Evolutionary conservation across 2,888 invertebrate genomes (phyloP), one percentile per base, ranked within the genome.

Genomic region (Abscondita cerata): DNA sequence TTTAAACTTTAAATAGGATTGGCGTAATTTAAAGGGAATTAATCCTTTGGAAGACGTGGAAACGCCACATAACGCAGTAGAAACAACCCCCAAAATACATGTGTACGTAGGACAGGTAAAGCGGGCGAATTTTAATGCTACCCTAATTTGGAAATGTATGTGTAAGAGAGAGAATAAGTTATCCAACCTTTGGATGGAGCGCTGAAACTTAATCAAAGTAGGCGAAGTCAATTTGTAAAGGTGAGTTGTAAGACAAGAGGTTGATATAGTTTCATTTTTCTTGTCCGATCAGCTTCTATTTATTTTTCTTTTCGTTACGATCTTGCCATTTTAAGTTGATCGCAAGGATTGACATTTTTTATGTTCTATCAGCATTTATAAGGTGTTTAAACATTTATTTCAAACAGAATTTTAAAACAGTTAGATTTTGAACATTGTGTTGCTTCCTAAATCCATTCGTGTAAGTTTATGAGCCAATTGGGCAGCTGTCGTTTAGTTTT

Each of bases 1-100:
- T 52, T 58, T 52, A 52, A 58, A 58, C 52, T 61, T 56, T 52
- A 61, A 61, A 61, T 34, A 56, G 52, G 44, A 52, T 61, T 56
- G 61, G 46, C 13, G 55, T 56, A 55, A 55, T 61, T 61, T 61
- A 56, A 60, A 56, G 52, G 41, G 48, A 60, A 54, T 60, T 54
- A 60, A 54, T 54, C 60, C 54, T 52, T 25, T 20, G 41, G 60
- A 61, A 61, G 61, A 52, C 52, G 52, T 55, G 61, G 52, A 61
- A 61, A 56, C 51, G 61, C 61, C 60, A 54, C 54, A 55, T 60
- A 60, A 60, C 55, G 55, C 60, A 60, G 41, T 33, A 55, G 55
- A 56, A 56, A 55, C 61, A 55, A 46, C 50, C 61, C 61, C 50
- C 55, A 56, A 61, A 60, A 61, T 61, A 56, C 61, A 25, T 61